A percentile compares a stretch with the other conserved stretches of the same genome.
Conservation (phyloP, 2,113 vertebrate species). For the Mystacornis crossleyi region DNA sequence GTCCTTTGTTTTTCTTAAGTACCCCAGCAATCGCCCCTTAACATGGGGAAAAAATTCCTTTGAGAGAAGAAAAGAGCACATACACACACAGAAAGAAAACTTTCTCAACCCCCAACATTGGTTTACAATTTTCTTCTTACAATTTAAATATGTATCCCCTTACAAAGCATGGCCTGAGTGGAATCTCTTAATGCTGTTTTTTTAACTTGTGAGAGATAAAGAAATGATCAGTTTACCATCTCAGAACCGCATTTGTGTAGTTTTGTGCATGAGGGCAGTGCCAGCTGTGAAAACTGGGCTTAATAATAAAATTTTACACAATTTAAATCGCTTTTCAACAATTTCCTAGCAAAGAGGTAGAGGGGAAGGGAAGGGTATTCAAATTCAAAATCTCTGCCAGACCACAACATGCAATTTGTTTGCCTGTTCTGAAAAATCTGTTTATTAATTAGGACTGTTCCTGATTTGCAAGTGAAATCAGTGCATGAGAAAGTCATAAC, state of each 20-base stretch:
- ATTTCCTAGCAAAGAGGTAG: background rate
- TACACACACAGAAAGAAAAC: too few relatives aligned
- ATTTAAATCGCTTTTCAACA: background rate
- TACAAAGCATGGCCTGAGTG: background rate
- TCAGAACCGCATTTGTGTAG: background rate
- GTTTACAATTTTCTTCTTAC: background rate
- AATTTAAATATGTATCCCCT: background rate
- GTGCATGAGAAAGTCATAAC: background rate
- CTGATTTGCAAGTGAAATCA: background rate
- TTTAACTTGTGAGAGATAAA: background rate
- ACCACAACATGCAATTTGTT: background rate
- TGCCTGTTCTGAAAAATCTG: background rate
- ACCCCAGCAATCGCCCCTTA: too few relatives aligned
- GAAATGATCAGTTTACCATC: background rate
- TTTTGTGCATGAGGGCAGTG: background rate
- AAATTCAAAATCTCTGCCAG: background rate
- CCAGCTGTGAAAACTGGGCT: background rate
- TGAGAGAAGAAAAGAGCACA: too few relatives aligned
- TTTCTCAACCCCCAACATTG: too few relatives aligned
- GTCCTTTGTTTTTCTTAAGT: too few relatives aligned
- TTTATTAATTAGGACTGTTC: background rate
- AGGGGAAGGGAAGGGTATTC: background rate
- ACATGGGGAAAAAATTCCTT: too few relatives aligned
- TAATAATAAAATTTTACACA: background rate
- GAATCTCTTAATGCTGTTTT: background rate